Conservation (phyloP, 2,888 invertebrate species). For the Encarsia formosa region DNA sequence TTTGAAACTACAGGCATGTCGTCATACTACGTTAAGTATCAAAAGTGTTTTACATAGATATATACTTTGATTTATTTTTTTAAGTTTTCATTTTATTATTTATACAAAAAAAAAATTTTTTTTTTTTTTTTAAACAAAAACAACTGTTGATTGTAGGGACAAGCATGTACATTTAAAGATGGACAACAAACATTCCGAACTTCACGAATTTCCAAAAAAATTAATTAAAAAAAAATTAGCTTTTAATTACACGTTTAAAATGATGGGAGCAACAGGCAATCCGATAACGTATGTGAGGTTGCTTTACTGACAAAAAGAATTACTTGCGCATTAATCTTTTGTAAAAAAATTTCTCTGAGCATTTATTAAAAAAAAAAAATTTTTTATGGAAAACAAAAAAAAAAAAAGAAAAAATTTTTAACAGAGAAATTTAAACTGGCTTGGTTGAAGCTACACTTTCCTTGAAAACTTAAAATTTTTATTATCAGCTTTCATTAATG, state of each 20-base stretch:
- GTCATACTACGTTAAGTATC: too few relatives aligned
- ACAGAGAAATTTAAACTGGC: constrained; percentile 15
- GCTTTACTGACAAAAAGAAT: constrained; percentile 14
- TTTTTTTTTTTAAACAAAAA: constrained; percentile 15
- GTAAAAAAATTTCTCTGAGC: constrained; percentile 20
- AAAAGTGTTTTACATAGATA: too few relatives aligned
- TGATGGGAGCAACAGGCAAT: constrained; percentile 20
- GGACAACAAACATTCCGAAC: constrained; percentile 25
- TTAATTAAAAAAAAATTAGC: constrained; percentile 23
- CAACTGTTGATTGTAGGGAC: constrained; percentile 25
- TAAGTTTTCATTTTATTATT: neutral
- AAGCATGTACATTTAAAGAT: constrained; percentile 27
- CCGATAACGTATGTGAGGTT: constrained; percentile 22
- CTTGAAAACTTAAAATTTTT: constrained; percentile 4
- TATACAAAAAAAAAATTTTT: constrained; percentile 3
- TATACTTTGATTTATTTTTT: neutral
- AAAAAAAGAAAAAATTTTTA: constrained; percentile 9
- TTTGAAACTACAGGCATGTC: constrained; percentile 21
- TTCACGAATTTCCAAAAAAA: constrained; percentile 23
- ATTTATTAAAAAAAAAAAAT: neutral
- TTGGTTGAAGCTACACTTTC: constrained; percentile 9
- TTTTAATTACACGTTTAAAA: constrained; percentile 18
- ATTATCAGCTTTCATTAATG: neutral
- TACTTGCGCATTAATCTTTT: constrained; percentile 17
- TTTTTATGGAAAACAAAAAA: neutral